Evolutionary conservation across 2,888 invertebrate species (phyloP).

Genomic region (Zhengitettix transpicula): DNA sequence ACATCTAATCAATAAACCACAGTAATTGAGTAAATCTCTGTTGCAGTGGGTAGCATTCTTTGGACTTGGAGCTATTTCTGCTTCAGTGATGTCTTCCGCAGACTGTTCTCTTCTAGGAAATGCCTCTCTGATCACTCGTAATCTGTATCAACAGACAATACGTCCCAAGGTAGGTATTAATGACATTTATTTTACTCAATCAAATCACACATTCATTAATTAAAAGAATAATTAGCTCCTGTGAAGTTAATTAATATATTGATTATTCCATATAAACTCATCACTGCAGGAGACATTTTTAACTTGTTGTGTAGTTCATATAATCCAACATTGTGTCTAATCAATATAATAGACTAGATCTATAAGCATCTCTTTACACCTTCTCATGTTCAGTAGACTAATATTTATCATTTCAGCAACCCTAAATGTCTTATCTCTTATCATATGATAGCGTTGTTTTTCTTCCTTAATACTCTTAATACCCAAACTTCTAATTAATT

Average conservation of each 20-base stretch:
- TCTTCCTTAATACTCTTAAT: too few species aligned
- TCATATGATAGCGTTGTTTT: too few species aligned
- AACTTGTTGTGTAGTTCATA: constrained; percentile 3
- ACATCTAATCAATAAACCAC: neutral
- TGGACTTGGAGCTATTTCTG: constrained; percentile 54
- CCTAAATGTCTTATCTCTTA: too few species aligned
- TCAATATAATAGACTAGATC: too few species aligned
- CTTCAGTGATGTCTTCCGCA: constrained; percentile 61
- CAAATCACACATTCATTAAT: neutral
- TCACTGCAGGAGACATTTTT: too few species aligned
- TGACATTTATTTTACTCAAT: neutral
- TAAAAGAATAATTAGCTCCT: too few species aligned
- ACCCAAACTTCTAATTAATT: too few species aligned
- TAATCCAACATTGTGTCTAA: too few species aligned
- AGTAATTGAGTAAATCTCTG: neutral
- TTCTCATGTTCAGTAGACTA: too few species aligned
- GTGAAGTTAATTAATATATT: neutral
- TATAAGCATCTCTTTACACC: too few species aligned
- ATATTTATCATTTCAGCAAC: too few species aligned
- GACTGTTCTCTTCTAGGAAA: constrained; percentile 55
- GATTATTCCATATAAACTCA: neutral
- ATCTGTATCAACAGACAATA: constrained; percentile 48
- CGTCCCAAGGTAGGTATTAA: constrained; percentile 36
- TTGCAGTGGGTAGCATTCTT: constrained; percentile 41
- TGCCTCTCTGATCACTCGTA: constrained; percentile 54